Evolutionary conservation across 2,888 invertebrate species (phyloP), one percentile per base, ranked within the genome.

Genomic region (Apamea crenata): DNA sequence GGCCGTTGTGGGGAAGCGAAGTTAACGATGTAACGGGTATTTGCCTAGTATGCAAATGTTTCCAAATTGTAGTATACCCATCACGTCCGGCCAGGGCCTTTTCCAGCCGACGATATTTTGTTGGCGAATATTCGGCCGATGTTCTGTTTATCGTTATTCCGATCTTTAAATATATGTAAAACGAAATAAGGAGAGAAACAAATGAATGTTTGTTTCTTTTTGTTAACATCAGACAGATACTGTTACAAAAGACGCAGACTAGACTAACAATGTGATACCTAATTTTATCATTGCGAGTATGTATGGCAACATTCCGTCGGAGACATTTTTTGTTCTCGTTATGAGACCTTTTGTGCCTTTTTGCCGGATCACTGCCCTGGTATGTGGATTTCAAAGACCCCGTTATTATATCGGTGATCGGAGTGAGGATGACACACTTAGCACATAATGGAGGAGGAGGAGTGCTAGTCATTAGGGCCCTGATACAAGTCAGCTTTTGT

Each of bases 21-120:
- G 88, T 88, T 87, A 89, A 90, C 87, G 87, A 86, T 86, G 88
- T 87, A 85, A 81, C 63, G 81, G 82, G 81, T 87, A 89, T 89
- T 89, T 89, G 86, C 81, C 83, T 86, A 84, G 84, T 88, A 90
- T 90, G 90, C 83, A 87, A 90, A 89, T 89, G 83, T 83, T 83
- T 65, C 72, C 77, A 91, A 89, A 89, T 89, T 89, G 88, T 89
- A 86, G 90, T 86, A 89, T 83, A 86, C 87, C 84, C 82, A 88
- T 85, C 90, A 81, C 79, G 78, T 82, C 78, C 79, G 81, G 79
- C 36, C 63, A 32, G 53, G 44, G 74, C 80, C 56, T 80, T 86
- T 83, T 75, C 74, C 68, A 83, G 44, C 66, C 80, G n/a, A 70
- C 82, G 74, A 81, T 83, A 82, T 90, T 90, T 90, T 86, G 74